phyloP scores from a whole-genome alignment of 2,113 vertebrate species.

The Chamaea fasciata region DNA sequence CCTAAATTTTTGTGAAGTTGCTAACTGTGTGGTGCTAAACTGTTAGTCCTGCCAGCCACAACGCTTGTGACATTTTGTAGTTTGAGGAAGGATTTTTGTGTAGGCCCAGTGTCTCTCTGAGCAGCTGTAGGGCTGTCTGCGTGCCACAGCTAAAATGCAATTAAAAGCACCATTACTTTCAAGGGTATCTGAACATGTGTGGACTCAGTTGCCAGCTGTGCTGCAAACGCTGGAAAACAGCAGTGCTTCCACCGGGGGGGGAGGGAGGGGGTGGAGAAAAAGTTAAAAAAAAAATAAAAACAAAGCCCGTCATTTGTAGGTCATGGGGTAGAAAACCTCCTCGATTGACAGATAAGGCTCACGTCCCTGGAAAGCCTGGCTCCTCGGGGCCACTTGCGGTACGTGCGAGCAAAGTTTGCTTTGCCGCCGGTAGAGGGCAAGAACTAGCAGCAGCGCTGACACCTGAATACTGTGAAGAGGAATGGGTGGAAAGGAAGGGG shows the following conservation, averaged over 20 bases:
- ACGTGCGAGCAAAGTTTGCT: accelerated
- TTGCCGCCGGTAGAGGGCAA: background rate
- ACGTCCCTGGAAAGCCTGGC: background rate
- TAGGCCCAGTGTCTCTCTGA: background rate
- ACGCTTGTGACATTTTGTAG: background rate
- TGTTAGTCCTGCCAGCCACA: background rate
- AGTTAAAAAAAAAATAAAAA: accelerated
- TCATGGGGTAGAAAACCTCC: background rate
- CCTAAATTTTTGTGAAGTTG: background rate
- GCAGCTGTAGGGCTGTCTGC: background rate
- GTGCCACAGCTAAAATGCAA: background rate
- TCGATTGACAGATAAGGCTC: accelerated
- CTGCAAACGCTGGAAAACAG: background rate
- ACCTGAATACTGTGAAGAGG: background rate
- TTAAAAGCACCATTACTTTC: background rate
- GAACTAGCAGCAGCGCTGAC: background rate
- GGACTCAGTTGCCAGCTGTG: background rate
- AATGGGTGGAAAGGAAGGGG: background rate
- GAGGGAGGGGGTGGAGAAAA: accelerated
- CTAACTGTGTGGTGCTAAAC: background rate
- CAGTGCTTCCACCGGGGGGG: background rate
- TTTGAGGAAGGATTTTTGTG: background rate
- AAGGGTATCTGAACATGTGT: accelerated
- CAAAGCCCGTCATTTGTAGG: accelerated
- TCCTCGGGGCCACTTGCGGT: accelerated